phyloP scores from a whole-genome alignment of 2,113 vertebrate species.

The Lichenostomus cassidix region DNA sequence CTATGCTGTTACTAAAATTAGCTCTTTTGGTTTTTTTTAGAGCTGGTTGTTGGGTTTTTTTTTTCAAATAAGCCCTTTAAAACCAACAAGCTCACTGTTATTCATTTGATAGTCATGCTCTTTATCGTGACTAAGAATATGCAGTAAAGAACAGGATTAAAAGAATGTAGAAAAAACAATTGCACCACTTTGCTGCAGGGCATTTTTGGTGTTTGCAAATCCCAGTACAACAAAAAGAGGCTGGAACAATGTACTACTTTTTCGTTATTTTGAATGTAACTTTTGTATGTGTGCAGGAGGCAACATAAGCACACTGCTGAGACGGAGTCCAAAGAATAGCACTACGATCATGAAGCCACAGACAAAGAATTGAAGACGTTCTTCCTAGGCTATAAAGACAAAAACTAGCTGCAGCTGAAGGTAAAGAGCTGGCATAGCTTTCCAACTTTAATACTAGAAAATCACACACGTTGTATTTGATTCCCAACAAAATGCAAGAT shows the following conservation, averaged over 20 bases:
- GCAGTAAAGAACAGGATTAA: constrained; percentile 34
- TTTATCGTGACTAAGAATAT: constrained; percentile 27
- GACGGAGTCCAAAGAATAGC: neutral
- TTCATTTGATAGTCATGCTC: constrained; percentile 50
- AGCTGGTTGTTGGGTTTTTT: neutral
- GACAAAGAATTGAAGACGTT: neutral
- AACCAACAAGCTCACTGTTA: neutral
- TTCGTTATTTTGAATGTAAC: neutral
- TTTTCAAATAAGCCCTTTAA: neutral
- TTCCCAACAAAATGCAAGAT: neutral
- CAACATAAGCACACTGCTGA: neutral
- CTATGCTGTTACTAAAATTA: neutral
- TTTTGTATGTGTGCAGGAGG: neutral
- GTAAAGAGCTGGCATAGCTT: neutral
- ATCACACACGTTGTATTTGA: neutral
- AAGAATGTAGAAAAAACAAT: constrained; percentile 43
- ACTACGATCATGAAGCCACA: neutral
- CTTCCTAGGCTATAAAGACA: neutral
- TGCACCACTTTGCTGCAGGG: constrained; percentile 12
- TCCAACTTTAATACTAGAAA: neutral
- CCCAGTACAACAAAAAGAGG: neutral
- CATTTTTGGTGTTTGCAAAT: constrained; percentile 25
- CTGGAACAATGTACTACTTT: neutral
- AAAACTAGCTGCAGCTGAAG: neutral
- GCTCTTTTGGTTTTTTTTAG: neutral